A percentile compares a stretch with the other conserved stretches of the same genome.
Evolutionary conservation across 2,797 vertebrate species (phyloP).

Genomic region (Chloroceryle amazona): DNA sequence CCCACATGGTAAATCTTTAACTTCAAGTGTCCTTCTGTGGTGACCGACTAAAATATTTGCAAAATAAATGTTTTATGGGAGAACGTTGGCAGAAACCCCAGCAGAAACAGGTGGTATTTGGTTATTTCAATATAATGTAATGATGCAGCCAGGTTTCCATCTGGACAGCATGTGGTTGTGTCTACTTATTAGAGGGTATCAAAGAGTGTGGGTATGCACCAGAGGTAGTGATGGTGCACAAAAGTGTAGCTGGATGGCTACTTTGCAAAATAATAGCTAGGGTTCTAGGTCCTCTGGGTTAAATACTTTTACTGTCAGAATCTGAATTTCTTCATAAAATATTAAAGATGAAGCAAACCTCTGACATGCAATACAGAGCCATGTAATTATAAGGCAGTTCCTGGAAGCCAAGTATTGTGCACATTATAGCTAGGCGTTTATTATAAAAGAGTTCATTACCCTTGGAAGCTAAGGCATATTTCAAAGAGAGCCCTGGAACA

Average conservation of each 20-base stretch:
- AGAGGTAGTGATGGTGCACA: constrained; percentile 79
- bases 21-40: constrained; percentile 87
- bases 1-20: constrained; percentile 86
- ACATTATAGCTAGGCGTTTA: constrained; percentile 77
- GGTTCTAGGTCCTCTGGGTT: constrained; percentile 83
- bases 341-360: constrained; percentile 82
- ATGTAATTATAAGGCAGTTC: constrained; percentile 81
- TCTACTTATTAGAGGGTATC: constrained; percentile 86
- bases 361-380: constrained; percentile 78
- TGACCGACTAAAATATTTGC: constrained; percentile 88
- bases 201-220: constrained; percentile 85
- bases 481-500: constrained; percentile 69
- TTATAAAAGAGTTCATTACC: constrained; percentile 84
- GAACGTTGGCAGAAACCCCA: constrained; percentile 88
- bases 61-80: constrained; percentile 91
- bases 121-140: constrained; percentile 95
- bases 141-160: constrained; percentile 92
- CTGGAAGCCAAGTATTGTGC: constrained; percentile 80
- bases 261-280: constrained; percentile 83
- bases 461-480: constrained; percentile 77
- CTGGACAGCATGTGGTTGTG: constrained; percentile 88
- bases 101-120: constrained; percentile 94
- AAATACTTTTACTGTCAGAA: constrained; percentile 86
- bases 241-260: constrained; percentile 84
- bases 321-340: constrained; percentile 87